Base-by-base conservation (phyloP, 2,797 vertebrate species). In the Pygocentrus nattereri region DNA sequence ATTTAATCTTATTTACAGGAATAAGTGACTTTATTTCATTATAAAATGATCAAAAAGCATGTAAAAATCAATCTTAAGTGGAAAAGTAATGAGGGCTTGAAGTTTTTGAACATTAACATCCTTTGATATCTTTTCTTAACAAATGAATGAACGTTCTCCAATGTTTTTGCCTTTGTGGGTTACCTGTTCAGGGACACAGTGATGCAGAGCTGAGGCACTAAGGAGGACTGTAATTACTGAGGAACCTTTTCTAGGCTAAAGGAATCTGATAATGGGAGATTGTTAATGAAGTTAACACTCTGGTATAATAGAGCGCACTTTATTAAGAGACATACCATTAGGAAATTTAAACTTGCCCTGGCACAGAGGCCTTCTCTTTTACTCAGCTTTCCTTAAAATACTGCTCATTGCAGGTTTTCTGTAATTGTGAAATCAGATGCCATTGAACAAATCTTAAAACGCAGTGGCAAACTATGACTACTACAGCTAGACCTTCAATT, bases 221-320 rank as follows among this genome's bases (percentile, higher is more conserved):
- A 49, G 30, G 15, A 47, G 27, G 10, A 25, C 65, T 27, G 47
- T 61, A 61, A 81, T 62, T 62, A 38, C 34, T 52, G 62, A 50
- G 41, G 11, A 76, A 21, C 7, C 16, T 62, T 27, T 1, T 21
- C 56, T 70, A 23, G 25, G 18, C 67, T 76, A 31, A 75, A 69
- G 41, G 27, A 76, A 76, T 75, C 54, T 70, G 73, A 76, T 76
- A 76, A 76, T 75, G 41, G 58, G 16, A 50, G 21, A 65, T 59
- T 47, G 80, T 74, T 68, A 69, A 59, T 81, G 69, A 58, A 5
- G 1, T 59, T 69, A 49, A 47, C 41, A 76, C 61, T 67, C 27
- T 81, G 12, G 7, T n/a, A 38, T 61, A 61, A 75, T 59, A 68
- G 30, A 47, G 25, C 27, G 25, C 16, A 50, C 2, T 58, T 68